Conservation (phyloP, 2,888 invertebrate genomes). For the Himalopsyche kuldschensis region DNA sequence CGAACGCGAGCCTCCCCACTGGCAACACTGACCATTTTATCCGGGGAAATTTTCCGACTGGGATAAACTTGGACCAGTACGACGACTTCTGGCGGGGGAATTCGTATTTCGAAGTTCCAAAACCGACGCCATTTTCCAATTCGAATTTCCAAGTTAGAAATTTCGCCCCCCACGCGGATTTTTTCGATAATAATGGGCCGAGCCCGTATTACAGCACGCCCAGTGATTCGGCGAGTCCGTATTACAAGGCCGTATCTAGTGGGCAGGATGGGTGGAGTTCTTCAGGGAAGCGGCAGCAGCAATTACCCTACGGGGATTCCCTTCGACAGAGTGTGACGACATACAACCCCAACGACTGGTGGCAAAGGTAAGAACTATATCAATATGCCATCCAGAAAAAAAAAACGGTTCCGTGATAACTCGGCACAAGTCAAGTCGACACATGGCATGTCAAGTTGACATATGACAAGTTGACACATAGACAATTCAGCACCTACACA, state of each 20-base stretch:
- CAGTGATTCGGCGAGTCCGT: slow-evolving; percentile 23
- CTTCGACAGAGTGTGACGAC: slow-evolving; percentile 38
- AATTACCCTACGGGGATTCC: slow-evolving; percentile 40
- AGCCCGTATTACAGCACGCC: slow-evolving; percentile 37
- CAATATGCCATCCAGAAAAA: slow-evolving; percentile 36
- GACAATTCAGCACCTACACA: no score
- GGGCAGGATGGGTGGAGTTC: slow-evolving; percentile 26
- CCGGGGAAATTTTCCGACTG: slow-evolving; percentile 44
- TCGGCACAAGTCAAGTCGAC: no score
- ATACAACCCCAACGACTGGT: slow-evolving; percentile 57
- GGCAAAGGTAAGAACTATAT: slow-evolving; percentile 58
- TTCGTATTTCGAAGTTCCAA: slow-evolving; percentile 36
- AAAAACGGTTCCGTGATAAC: no score
- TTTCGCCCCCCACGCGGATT: slow-evolving; percentile 21
- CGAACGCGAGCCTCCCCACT: slow-evolving; percentile 38
- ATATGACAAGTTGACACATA: no score
- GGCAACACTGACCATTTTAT: slow-evolving; percentile 42
- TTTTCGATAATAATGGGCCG: slow-evolving; percentile 35
- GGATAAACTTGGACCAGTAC: slow-evolving; percentile 39
- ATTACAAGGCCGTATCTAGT: slow-evolving; percentile 12
- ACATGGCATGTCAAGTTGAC: no score
- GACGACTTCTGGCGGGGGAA: slow-evolving; percentile 38
- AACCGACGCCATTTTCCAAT: slow-evolving; percentile 13
- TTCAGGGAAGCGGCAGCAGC: slow-evolving; percentile 34
- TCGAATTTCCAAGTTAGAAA: slow-evolving; percentile 28